These are phyloP conservation scores for Megalurothrips usitatus DNA, from an alignment of 2,888 invertebrate species.

Conservation along the genomic window DNA sequence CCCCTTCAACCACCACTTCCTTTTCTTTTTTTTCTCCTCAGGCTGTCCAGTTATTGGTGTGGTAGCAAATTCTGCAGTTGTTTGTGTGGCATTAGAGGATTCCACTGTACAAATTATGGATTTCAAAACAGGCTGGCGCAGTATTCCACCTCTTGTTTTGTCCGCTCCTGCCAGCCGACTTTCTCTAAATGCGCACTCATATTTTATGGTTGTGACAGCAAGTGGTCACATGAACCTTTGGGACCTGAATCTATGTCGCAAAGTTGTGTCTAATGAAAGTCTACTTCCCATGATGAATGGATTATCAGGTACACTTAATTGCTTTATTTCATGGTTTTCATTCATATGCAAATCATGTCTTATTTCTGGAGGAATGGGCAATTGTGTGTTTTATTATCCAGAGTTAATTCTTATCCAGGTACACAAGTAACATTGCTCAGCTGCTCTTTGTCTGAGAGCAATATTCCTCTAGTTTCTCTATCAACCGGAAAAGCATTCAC, in stretches of 20 bases:
- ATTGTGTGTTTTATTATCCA: slow-evolving; percentile 28
- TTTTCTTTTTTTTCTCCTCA: slow-evolving; percentile 39
- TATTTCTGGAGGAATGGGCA: slow-evolving; percentile 34
- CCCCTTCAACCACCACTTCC: not conserved
- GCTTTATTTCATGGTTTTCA: not conserved
- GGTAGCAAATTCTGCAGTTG: slow-evolving; percentile 56
- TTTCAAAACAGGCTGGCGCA: slow-evolving; percentile 49
- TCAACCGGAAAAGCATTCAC: slow-evolving; percentile 81
- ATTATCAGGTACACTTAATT: slow-evolving; percentile 33
- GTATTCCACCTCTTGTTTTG: slow-evolving; percentile 54
- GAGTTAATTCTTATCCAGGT: slow-evolving; percentile 45
- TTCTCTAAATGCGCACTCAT: slow-evolving; percentile 48
- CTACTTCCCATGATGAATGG: slow-evolving; percentile 49
- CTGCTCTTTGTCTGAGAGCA: slow-evolving; percentile 60
- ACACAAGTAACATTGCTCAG: slow-evolving; percentile 55
- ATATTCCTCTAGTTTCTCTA: slow-evolving; percentile 77
- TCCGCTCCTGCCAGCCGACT: slow-evolving; percentile 58
- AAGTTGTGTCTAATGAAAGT: slow-evolving; percentile 58
- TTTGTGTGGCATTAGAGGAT: slow-evolving; percentile 64
- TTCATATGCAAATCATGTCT: slow-evolving; percentile 30
- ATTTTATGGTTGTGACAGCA: slow-evolving; percentile 54
- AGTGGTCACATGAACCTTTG: slow-evolving; percentile 55
- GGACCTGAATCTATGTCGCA: slow-evolving; percentile 56
- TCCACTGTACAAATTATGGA: slow-evolving; percentile 60
- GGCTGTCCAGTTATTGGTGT: slow-evolving; percentile 59